A percentile compares a stretch with the other conserved stretches of the same genome.
Evolutionary conservation across 2,113 vertebrate genomes (phyloP).

Genomic region (Alectura lathami): DNA sequence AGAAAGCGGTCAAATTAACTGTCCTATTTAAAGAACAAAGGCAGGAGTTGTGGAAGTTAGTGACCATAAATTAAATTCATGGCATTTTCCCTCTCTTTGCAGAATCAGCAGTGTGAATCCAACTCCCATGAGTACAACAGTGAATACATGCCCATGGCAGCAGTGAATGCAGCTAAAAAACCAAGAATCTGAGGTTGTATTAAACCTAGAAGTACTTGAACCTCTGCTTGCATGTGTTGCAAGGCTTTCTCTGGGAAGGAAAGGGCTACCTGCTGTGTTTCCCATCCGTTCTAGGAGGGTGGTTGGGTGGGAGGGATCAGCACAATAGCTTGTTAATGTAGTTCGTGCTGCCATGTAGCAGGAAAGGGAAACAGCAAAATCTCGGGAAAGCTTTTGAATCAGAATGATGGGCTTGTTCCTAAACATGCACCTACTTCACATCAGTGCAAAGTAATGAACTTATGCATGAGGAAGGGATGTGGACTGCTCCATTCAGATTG

Average conservation of each 20-base stretch:
- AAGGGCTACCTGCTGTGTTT: neutral
- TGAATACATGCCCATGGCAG: constrained; percentile 84
- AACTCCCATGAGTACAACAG: constrained; percentile 74
- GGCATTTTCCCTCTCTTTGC: constrained; percentile 44
- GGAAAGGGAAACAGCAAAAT: neutral
- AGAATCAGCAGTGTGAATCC: constrained; percentile 57
- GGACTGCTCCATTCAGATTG: neutral
- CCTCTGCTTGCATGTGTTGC: neutral
- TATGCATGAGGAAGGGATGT: neutral
- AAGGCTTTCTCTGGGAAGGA: neutral
- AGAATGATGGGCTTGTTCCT: neutral
- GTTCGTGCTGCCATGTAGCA: neutral
- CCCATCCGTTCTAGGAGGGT: neutral
- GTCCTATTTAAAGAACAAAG: neutral
- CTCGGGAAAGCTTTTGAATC: neutral
- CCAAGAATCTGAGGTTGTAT: constrained; percentile 59
- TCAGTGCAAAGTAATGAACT: neutral
- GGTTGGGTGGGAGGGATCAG: neutral
- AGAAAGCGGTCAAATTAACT: neutral
- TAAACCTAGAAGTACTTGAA: neutral
- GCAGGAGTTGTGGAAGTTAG: neutral
- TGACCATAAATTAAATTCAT: neutral
- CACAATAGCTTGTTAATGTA: neutral
- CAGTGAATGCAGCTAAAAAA: constrained; percentile 75
- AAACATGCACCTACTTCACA: neutral